A percentile compares a stretch with the other conserved stretches of the same genome.
Evolutionary conservation across 2,888 invertebrate species (phyloP).

Genomic region (Dysmachus trigonus): DNA sequence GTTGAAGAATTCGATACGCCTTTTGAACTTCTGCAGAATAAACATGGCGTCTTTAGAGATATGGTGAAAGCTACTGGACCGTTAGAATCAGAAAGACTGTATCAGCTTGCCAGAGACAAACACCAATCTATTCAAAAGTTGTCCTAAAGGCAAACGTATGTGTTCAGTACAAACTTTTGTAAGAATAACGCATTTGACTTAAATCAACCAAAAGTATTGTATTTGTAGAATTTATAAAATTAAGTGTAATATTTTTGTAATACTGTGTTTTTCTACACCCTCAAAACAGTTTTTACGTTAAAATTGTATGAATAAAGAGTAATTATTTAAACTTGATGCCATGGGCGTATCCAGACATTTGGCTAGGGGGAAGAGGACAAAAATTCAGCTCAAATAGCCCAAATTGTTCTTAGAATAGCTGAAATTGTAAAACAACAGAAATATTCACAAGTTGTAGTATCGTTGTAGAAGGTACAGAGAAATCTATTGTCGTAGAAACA

Average conservation of each 20-base stretch:
- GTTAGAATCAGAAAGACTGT: conserved; percentile 51
- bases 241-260: conserved; percentile 22
- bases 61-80: conserved; percentile 73
- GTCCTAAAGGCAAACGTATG: conserved; percentile 16
- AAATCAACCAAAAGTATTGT: conserved; percentile 18
- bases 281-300: not conserved
- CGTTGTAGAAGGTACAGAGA: no score
- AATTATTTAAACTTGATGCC: no score
- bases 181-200: not conserved
- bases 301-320: no score
- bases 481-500: no score
- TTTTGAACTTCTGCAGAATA: conserved; percentile 68
- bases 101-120: conserved; percentile 48
- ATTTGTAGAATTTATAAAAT: conserved; percentile 16
- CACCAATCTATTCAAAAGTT: conserved; percentile 45
- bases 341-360: no score
- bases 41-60: conserved; percentile 68
- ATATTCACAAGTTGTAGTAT: no score
- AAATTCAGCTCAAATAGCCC: no score
- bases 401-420: no score
- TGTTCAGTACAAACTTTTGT: not conserved
- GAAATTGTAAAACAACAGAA: no score
- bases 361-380: no score
- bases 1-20: conserved; percentile 76
- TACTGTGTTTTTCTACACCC: not conserved